Evolutionary conservation across 2,797 vertebrate genomes (phyloP).

Genomic region (Falco novaeseelandiae): DNA sequence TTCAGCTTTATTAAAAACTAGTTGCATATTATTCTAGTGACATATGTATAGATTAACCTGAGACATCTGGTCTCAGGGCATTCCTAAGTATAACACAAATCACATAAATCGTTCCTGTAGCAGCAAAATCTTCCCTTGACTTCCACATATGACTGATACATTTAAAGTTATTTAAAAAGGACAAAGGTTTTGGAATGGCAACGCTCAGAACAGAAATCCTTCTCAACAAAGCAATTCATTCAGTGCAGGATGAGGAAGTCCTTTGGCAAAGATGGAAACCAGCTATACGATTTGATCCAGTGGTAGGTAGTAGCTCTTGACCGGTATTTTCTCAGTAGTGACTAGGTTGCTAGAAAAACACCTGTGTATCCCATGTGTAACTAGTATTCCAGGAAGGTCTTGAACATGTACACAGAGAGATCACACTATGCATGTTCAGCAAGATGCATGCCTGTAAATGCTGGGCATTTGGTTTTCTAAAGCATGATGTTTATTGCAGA

Average conservation of each 20-base stretch:
- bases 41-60: not conserved
- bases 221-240: not conserved
- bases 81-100: not conserved
- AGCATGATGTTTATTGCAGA: not conserved
- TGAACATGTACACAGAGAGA: not conserved
- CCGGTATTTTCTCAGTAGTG: not conserved
- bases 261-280: not conserved
- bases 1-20: not conserved
- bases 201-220: not conserved
- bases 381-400: not conserved
- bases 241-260: not conserved
- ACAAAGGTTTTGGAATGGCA: fast-evolving
- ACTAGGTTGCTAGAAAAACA: not conserved
- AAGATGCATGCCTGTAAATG: not conserved
- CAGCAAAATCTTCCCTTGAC: not conserved
- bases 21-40: not conserved
- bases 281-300: not conserved
- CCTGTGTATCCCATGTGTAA: not conserved
- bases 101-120: not conserved
- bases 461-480: not conserved
- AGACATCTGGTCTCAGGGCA: not conserved
- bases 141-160: not conserved
- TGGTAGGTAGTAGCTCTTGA: not conserved
- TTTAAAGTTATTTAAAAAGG: not conserved
- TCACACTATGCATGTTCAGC: not conserved